Conservation (phyloP, 1,140 invertebrate species). For the Rhopalosiphum padi region DNA sequence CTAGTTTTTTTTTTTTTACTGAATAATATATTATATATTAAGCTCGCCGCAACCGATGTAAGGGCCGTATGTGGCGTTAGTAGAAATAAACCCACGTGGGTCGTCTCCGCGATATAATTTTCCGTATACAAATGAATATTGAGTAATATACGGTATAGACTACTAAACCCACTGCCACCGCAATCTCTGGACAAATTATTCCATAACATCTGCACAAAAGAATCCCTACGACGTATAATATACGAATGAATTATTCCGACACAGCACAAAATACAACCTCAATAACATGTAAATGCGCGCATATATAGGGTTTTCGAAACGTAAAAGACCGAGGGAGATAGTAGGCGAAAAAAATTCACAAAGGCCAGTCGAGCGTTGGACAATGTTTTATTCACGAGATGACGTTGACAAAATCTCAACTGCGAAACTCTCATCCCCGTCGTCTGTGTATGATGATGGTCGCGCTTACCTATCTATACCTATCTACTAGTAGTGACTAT, state of each 20-base stretch:
- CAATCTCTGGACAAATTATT: conserved; percentile 34
- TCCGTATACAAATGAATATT: not conserved
- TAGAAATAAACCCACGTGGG: not conserved
- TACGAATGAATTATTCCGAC: conserved; percentile 50
- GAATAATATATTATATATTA: conserved; percentile 27
- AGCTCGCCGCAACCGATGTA: not conserved
- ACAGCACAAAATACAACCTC: conserved; percentile 27
- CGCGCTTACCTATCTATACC: not conserved
- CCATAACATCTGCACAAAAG: conserved; percentile 40
- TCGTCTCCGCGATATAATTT: not conserved
- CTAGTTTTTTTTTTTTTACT: not conserved
- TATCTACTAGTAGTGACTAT: not conserved
- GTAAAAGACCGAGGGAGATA: not conserved
- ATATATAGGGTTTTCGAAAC: not conserved
- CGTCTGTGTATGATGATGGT: not conserved
- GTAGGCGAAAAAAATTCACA: not conserved
- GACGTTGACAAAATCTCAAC: conserved; percentile 48
- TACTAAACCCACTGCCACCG: not conserved
- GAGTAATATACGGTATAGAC: not conserved
- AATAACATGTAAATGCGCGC: conserved; percentile 55
- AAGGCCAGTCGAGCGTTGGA: not conserved
- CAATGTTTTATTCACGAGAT: conserved; percentile 51
- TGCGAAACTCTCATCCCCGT: not conserved
- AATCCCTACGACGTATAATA: conserved; percentile 4
- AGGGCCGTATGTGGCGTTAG: not conserved